These are phyloP conservation scores for Apamea crenata DNA, from an alignment of 2,888 invertebrate species.

Conservation along the genomic window DNA sequence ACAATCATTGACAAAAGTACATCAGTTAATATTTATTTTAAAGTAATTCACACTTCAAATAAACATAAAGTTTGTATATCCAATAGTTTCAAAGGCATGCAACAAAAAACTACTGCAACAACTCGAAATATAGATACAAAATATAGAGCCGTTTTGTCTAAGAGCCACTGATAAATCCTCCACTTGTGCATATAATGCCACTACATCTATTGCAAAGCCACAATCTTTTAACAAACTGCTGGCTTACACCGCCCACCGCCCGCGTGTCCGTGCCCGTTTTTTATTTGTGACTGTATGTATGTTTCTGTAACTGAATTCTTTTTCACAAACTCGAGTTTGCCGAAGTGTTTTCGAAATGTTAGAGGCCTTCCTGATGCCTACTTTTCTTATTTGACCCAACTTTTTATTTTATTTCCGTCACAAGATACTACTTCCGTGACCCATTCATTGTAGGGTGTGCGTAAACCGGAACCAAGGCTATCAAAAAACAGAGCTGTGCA, in stretches of 20 bases:
- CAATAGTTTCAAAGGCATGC: background rate
- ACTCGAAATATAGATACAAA: background rate
- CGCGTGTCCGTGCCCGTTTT: background rate
- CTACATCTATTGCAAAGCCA: slow-evolving; percentile 10
- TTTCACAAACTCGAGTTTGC: slow-evolving; percentile 52
- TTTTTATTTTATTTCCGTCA: slow-evolving; percentile 16
- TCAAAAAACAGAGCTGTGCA: background rate
- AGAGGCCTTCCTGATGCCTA: slow-evolving; percentile 30
- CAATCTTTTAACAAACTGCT: slow-evolving; percentile 20
- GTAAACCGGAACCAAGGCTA: background rate
- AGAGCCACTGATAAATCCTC: slow-evolving; percentile 1
- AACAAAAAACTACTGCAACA: background rate
- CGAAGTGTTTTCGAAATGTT: slow-evolving; percentile 58
- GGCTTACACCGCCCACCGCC: background rate
- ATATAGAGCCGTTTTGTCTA: background rate
- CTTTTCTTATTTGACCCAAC: slow-evolving; percentile 38
- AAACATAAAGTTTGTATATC: background rate
- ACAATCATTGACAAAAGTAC: too few species aligned
- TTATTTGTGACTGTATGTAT: slow-evolving; percentile 17
- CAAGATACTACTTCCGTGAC: slow-evolving; percentile 14
- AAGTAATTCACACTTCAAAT: too few species aligned
- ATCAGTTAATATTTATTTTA: too few species aligned
- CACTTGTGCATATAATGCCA: slow-evolving; percentile 20
- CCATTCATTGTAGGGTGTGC: background rate
- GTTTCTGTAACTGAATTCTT: slow-evolving; percentile 52